Evolutionary conservation across 1,140 invertebrate genomes (phyloP).

Genomic region (Colletes latitarsis): DNA sequence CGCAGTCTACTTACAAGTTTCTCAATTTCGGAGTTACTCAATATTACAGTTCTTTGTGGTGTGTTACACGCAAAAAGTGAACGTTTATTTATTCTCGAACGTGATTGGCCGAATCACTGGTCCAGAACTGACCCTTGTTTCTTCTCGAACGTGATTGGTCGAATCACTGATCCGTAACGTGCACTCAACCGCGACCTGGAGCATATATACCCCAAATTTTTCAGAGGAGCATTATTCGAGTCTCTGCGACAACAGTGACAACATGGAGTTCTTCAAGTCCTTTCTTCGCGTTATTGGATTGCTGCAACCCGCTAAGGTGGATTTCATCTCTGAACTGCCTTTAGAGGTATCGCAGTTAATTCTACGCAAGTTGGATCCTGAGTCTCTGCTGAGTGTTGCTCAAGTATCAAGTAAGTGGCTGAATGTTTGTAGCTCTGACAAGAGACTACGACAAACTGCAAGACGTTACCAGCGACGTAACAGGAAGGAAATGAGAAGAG

Average conservation of each 20-base stretch:
- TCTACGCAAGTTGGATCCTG: constrained; percentile 37
- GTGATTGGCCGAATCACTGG: not conserved
- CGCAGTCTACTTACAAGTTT: too few relatives aligned
- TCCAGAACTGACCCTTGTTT: not conserved
- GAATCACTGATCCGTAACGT: not conserved
- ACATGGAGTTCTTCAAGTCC: constrained; percentile 16
- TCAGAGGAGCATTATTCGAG: not conserved
- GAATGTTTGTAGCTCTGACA: constrained; percentile 11
- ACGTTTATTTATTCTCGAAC: not conserved
- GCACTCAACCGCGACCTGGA: not conserved
- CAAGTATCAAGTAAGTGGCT: constrained; percentile 32
- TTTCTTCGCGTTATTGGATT: constrained; percentile 6
- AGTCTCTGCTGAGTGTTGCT: constrained; percentile 21
- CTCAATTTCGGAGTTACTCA: too few relatives aligned
- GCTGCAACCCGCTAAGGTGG: not conserved
- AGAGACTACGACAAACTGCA: not conserved
- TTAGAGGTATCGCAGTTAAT: constrained; percentile 37
- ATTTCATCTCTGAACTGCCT: constrained; percentile 31
- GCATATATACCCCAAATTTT: not conserved
- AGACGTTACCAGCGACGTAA: not conserved
- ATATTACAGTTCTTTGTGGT: too few relatives aligned
- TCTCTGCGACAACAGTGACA: not conserved
- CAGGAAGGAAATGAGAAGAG: not conserved
- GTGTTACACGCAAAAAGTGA: too few relatives aligned
- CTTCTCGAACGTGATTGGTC: constrained; percentile 13